Base-by-base conservation (phyloP, 2,113 vertebrate species). In the Capreolus pygargus region DNA sequence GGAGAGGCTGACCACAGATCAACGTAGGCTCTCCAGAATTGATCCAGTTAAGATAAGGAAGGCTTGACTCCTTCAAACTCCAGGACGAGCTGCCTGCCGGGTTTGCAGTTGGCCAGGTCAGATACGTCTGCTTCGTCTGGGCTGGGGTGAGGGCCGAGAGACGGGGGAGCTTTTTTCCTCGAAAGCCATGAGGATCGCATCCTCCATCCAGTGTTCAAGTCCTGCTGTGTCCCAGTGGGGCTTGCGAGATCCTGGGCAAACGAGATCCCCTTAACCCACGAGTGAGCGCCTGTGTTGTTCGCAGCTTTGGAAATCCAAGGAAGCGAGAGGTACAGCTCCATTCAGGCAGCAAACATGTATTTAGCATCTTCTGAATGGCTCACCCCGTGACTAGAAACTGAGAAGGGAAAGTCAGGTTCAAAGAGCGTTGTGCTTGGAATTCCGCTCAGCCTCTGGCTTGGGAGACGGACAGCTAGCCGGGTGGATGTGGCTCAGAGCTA, bases 41-140 rank as follows among this genome's bases (percentile, higher is more conserved):
- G 36, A 94, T 92, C 89, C 83, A 97, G 78, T 94, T 85, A 78
- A 52, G 92, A 67, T 55, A 85, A 93, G 92, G 85, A 92, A 54
- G 52, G 19, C 54, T 84, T 43, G 64, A 86, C 91, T 36, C 17
- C 14, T 93, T 60, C 54, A 39, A 36, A 39, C 58, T 30, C 47
- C 28, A 61, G 57, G 50, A 43, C 1, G 7, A 82, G 50, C 86
- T 55, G 61, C 61, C 79, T 91, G 81, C 36, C 85, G 9, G 76
- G 88, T 89, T 54, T 67, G 81, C 47, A n/a, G 43, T 11, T 45
- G 67, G 92, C 86, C 61, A 43, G 74, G 52, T 50, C 58, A 27
- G 13, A 33, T 36, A 36, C 10, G 0, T 70, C 67, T 36, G 86
- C 47, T 70, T 36, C 27, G n/a, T 33, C 39, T 54, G 70, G 58